Evolutionary conservation across 2,113 vertebrate genomes (phyloP), one percentile per base, ranked within the genome.

Genomic region (Asarcornis scutulata): DNA sequence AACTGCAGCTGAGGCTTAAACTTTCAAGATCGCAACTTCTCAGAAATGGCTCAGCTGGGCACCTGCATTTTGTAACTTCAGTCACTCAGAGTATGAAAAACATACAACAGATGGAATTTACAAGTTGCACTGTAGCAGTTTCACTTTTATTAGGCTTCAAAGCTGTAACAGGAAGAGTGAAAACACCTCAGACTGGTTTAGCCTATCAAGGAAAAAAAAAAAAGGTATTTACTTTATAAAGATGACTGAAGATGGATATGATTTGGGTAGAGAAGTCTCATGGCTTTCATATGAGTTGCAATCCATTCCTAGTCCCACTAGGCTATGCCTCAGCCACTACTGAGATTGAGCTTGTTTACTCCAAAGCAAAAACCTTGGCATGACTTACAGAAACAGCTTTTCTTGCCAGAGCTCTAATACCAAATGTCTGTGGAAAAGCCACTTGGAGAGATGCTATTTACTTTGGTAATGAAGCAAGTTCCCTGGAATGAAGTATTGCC

Each of bases 301-400:
- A 60, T 31, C 38, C 74, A 68, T 64, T 26, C 60, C n/a, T 17
- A 60, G 29, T 25, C 91, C 92, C 77, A 68, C 42, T 44, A 80
- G 56, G 46, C 80, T 74, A 90, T 2, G 6, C 76, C 64, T 82
- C n/a, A 1, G 62, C 84, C 82, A 93, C 81, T 74, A 79, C 89
- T 4, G 58, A 91, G 86, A 95, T 40, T 32, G 77, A 89, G 34
- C 17, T 44, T 97, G 86, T 95, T 97, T 97, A 97, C 89, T 84
- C 83, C 93, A 95, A 96, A 96, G 83, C 86, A 95, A 69, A 88
- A 71, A 38, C 26, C 71, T 79, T 96, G 94, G 96, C 95, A 93
- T 3, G 42, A 76, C 81, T 34, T 69, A 92, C 32, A 96, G 91
- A 93, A 95, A 96, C 95, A 96, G 48, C 38, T 75, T 40, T 75